Evolutionary conservation across 2,888 invertebrate species (phyloP), one percentile per base, ranked within the genome.

Genomic region (Cephus rjabovi): DNA sequence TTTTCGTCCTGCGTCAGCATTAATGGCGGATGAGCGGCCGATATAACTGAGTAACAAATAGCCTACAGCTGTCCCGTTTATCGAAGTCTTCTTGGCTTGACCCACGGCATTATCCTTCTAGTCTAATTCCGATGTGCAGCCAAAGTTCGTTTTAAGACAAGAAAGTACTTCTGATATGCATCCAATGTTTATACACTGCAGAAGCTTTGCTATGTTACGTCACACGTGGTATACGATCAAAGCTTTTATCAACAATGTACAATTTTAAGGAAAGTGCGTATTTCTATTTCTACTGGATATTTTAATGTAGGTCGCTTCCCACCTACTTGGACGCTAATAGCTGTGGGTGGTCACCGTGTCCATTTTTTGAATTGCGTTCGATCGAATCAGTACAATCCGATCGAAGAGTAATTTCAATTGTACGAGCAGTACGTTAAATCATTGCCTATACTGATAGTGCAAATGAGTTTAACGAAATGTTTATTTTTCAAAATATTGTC

Each of bases 11-110:
- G 82, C 82, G 83, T 81, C 82, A 81, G 77, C 81, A 80, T 82
- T 84, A 87, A 88, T 86, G 85, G 87, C 82, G 84, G 83, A 86
- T 82, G 82, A 83, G 81, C 82, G 86, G 23, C 87, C 87, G 85
- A 86, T 88, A 87, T 86, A 87, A 84, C 83, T 23, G 56, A 77
- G 83, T 88, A 87, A 88, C 85, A 85, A 85, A 87, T 84, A 81
- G 83, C 83, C 81, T 82, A 81, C 88, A 88, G 87, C 85, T 88
- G 87, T 86, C 81, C 34, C 76, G 82, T 80, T 79, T 82, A 83
- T 86, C 82, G 85, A 84, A 85, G 78, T 80, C 79, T 79, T 85
- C 80, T 80, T 79, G 74, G 40, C 76, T 75, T 71, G 15, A 34
- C 71, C 33, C 71, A 23, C 31, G 71, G 6, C 31, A 71, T 71